Percentiles rank a stretch among this genome's conserved stretches.
Evolutionary conservation across 2,113 vertebrate genomes (phyloP).

Genomic region (Hypanus sabinus): DNA sequence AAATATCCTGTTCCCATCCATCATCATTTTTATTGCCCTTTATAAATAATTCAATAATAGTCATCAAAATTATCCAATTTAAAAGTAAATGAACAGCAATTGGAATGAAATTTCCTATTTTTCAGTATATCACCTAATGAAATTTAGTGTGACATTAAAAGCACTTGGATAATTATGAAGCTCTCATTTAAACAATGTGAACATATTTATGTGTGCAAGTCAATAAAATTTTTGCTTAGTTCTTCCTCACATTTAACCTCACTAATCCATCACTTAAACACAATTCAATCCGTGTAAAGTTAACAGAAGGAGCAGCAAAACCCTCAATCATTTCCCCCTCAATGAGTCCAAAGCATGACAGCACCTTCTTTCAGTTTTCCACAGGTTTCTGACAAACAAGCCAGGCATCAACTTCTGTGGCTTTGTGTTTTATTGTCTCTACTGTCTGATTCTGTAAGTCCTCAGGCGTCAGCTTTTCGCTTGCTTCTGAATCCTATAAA

Average conservation of each 20-base stretch:
- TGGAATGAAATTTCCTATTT: neutral
- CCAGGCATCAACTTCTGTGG: too few species aligned
- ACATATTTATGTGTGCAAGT: neutral
- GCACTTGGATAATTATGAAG: neutral
- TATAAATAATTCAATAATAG: constrained; percentile 10
- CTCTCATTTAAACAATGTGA: neutral
- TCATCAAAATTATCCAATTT: neutral
- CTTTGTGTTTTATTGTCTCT: neutral
- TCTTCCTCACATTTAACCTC: neutral
- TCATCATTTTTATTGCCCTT: neutral
- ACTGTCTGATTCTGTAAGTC: neutral
- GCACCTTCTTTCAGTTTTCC: neutral
- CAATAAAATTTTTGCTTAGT: neutral
- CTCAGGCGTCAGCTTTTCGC: too few species aligned
- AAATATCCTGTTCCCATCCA: neutral
- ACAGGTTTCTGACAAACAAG: neutral
- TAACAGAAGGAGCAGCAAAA: neutral
- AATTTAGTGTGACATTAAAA: neutral
- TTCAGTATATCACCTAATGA: neutral
- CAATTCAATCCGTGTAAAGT: too few species aligned
- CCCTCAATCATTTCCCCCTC: neutral
- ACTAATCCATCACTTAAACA: neutral
- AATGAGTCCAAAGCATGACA: neutral
- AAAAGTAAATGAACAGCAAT: neutral
- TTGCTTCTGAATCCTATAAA: too few species aligned